Percentiles rank a stretch among this genome's conserved stretches.
These are phyloP conservation scores for Ochotona curzoniae DNA, from an alignment of 2,113 vertebrate genomes.

Conservation along the genomic window DNA sequence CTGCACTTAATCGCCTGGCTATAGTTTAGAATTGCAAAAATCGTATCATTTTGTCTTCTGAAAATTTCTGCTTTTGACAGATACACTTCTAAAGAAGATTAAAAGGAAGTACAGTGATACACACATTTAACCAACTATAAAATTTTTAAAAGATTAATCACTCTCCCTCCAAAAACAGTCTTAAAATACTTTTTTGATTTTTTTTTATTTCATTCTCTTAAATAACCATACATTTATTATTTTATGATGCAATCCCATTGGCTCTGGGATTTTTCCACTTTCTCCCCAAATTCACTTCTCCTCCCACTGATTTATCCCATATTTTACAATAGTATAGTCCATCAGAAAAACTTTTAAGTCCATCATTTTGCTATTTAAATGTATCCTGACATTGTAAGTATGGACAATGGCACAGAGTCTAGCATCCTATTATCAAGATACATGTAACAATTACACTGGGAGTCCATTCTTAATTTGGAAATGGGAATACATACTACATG, in stretches of 20 bases:
- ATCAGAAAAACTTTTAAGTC: too few species aligned
- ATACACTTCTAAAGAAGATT: slow-evolving; percentile 84
- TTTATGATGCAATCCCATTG: neutral
- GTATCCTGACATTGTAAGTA: too few species aligned
- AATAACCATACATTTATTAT: neutral
- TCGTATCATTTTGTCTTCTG: slow-evolving; percentile 80
- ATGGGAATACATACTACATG: too few species aligned
- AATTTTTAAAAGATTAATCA: slow-evolving; percentile 2
- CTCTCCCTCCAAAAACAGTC: neutral
- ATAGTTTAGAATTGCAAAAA: slow-evolving; percentile 86
- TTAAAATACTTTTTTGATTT: neutral
- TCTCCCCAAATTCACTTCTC: too few species aligned
- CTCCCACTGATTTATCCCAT: too few species aligned
- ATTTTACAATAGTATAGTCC: too few species aligned
- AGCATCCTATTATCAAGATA: too few species aligned
- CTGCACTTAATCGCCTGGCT: slow-evolving; percentile 85
- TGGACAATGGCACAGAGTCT: too few species aligned
- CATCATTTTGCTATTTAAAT: too few species aligned
- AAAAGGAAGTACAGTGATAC: slow-evolving; percentile 21
- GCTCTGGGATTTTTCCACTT: neutral
- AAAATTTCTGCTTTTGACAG: slow-evolving; percentile 89
- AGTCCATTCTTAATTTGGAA: too few species aligned
- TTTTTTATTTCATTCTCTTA: neutral
- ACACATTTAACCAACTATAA: neutral
- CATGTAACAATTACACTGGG: too few species aligned